Evolutionary conservation across 1,140 invertebrate species (phyloP), one percentile per base, ranked within the genome.

Genomic region (Neodiprion fabricii): DNA sequence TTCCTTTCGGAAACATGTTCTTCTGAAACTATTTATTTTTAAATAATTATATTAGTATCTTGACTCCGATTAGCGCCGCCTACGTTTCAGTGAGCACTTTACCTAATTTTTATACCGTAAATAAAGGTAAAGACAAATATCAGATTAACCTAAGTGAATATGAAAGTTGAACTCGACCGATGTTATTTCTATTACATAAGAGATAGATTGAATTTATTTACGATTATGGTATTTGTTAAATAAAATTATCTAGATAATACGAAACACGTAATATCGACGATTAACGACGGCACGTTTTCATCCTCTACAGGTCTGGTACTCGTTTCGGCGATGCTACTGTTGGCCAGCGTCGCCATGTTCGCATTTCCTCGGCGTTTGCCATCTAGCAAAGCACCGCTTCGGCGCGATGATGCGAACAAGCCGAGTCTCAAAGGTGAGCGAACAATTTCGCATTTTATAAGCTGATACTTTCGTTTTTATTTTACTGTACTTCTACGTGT

Each of bases 301-400:
- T 74, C 48, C 14, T 75, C 75, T 86, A 0, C 85, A 92, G 94
- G 95, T 67, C 87, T 95, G 77, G 93, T 97, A 48, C 87, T 96
- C 70, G 96, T 97, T 73, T 93, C 95, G 1, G 91, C 91, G 0
- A 90, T 95, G 77, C 90, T 97, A 78, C 91, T 96, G 82, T 79
- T 97, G 48, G 92, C 95, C 67, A 94, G 95, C 11, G 86, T 95
- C 40, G 92, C 94, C 47, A 97, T 98, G 96, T 97, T 97, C 88
- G 93, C 94, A 53, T 97, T 98, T 85, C 96, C 96, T 48, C 92
- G 93, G 77, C 85, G 90, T 74, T 84, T 94, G 78, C 91, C 90
- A 8, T 87, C 87, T 17, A 87, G 87, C 71, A 86, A 88, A 79
- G 87, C 87, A 1, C 83, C 85, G n/a, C 82, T 87, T 9, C 87